Evolutionary conservation across 2,113 vertebrate genomes (phyloP).

Genomic region (Serilophus lunatus): DNA sequence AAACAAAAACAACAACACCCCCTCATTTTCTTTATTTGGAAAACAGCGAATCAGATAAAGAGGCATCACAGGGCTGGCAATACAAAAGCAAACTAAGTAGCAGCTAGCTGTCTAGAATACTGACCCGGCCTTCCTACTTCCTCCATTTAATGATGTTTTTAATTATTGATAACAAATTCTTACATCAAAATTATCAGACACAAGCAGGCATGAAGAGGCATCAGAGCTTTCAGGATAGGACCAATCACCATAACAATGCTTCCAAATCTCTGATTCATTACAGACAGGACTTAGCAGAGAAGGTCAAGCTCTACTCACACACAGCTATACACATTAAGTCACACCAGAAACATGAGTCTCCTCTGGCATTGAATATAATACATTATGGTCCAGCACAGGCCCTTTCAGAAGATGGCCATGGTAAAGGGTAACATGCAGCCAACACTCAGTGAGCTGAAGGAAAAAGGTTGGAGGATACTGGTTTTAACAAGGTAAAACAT

Average conservation of each 20-base stretch:
- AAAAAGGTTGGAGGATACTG: not conserved
- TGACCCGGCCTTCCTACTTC: not conserved
- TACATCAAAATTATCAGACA: not conserved
- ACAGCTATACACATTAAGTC: not conserved
- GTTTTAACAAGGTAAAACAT: not conserved
- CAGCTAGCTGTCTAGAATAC: not conserved
- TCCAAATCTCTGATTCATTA: not conserved
- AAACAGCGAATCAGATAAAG: not conserved
- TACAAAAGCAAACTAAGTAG: not conserved
- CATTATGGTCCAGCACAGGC: not conserved
- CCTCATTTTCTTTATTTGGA: not conserved
- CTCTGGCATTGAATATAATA: not conserved
- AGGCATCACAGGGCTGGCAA: not conserved
- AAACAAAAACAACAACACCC: not conserved
- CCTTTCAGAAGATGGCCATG: not conserved
- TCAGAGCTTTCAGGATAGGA: not conserved
- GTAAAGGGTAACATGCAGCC: accelerated
- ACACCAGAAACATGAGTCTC: not conserved
- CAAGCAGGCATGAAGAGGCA: not conserved
- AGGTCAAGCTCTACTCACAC: not conserved
- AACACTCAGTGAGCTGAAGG: not conserved
- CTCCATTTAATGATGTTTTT: not conserved
- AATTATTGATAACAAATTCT: not conserved
- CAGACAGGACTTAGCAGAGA: not conserved
- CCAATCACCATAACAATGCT: accelerated